These are phyloP conservation scores for Leiothrix lutea DNA, from an alignment of 2,113 vertebrate species.

Conservation along the genomic window DNA sequence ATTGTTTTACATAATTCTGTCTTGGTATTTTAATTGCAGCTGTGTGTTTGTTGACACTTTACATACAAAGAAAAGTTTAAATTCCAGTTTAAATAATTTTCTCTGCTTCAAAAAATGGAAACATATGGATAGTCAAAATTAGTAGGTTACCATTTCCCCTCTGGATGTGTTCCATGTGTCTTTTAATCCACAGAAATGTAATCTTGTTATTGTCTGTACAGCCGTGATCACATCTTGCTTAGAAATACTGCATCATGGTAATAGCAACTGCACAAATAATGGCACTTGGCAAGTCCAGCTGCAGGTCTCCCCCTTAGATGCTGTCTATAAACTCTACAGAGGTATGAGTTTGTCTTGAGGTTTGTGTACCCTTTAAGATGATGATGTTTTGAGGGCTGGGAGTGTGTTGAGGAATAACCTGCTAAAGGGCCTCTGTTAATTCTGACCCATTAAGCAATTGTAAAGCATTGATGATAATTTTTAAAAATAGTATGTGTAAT, in stretches of 20 bases:
- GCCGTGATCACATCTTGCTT: not conserved
- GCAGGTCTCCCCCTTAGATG: not conserved
- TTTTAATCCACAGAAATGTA: not conserved
- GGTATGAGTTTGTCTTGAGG: not conserved
- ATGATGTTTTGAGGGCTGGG: not conserved
- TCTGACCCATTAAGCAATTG: not conserved
- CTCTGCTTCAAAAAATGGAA: not conserved
- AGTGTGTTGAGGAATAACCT: not conserved
- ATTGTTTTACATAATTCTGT: not conserved
- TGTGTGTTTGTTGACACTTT: not conserved
- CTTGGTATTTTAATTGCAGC: not conserved
- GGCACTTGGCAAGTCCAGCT: not conserved
- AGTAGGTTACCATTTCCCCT: not conserved
- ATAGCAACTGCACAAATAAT: rapidly evolving
- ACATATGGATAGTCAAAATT: not conserved
- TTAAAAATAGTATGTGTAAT: not conserved
- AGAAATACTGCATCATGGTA: not conserved
- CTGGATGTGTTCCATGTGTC: not conserved
- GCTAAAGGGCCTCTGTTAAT: not conserved
- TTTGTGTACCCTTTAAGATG: not conserved
- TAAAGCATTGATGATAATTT: not conserved
- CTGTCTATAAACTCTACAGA: not conserved
- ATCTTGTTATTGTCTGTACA: not conserved
- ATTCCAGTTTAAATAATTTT: not conserved
- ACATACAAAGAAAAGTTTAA: not conserved